Evolutionary conservation across 2,888 invertebrate genomes (phyloP).

Genomic region (Pomacea canaliculata): DNA sequence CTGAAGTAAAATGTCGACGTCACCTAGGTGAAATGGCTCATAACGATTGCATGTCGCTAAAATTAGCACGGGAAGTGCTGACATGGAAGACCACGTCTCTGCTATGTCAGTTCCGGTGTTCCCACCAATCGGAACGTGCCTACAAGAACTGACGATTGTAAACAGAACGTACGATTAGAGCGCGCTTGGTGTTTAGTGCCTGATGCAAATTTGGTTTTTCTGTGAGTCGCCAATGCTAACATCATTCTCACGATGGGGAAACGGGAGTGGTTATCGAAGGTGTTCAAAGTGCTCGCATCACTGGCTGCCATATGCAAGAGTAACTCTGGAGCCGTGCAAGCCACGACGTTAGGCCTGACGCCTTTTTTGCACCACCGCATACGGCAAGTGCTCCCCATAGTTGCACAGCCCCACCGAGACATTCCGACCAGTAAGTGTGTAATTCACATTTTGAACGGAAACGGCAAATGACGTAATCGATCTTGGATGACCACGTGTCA

Average conservation of each 20-base stretch:
- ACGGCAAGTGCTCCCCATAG: slow-evolving; percentile 5
- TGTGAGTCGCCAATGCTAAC: not conserved
- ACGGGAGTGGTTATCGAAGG: slow-evolving; percentile 46
- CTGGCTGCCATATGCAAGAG: slow-evolving; percentile 43
- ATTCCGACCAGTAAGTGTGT: slow-evolving; percentile 12
- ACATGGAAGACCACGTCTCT: slow-evolving; percentile 31
- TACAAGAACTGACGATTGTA: slow-evolving; percentile 12
- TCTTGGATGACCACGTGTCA: too few relatives aligned
- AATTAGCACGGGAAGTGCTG: slow-evolving; percentile 28
- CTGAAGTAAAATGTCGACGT: too few relatives aligned
- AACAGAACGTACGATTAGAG: not conserved
- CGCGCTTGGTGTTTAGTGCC: not conserved
- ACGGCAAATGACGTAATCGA: too few relatives aligned
- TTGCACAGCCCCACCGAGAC: not conserved
- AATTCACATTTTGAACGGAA: not conserved
- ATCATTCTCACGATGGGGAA: slow-evolving; percentile 33
- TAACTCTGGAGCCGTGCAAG: slow-evolving; percentile 34
- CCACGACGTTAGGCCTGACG: not conserved
- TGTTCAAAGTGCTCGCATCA: slow-evolving; percentile 47
- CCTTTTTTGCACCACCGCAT: not conserved
- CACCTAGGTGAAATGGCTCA: too few relatives aligned
- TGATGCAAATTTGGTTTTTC: slow-evolving; percentile 18
- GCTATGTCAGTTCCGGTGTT: slow-evolving; percentile 27
- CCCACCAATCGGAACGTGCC: slow-evolving; percentile 21
- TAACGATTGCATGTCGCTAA: slow-evolving; percentile 4